A percentile compares a stretch with the other conserved stretches of the same genome.
These are phyloP conservation scores for Rhagonycha fulva DNA, from an alignment of 2,888 invertebrate genomes.

Conservation along the genomic window DNA sequence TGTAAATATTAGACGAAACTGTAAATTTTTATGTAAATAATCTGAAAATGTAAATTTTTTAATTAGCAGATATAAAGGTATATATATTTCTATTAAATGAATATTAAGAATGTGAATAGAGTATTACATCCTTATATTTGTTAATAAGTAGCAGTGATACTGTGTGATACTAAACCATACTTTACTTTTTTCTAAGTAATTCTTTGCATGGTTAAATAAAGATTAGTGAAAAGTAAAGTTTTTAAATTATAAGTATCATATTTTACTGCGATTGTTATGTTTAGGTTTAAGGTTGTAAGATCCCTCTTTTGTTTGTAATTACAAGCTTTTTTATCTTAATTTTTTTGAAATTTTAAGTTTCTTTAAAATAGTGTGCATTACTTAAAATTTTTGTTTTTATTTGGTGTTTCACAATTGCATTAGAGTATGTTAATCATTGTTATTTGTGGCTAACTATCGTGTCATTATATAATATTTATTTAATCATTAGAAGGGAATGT, in stretches of 20 bases:
- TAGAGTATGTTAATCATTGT: background rate
- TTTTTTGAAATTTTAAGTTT: background rate
- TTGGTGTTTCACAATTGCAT: background rate
- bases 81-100: conserved; percentile 27
- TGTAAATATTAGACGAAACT: conserved; percentile 34
- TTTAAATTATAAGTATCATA: conserved; percentile 9
- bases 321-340: background rate
- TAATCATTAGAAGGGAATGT: background rate
- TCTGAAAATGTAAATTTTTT: conserved; percentile 40
- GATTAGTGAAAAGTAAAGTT: conserved; percentile 24
- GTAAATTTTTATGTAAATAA: conserved; percentile 45
- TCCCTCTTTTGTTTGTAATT: background rate
- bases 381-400: conserved; percentile 3
- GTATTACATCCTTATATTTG: conserved; percentile 37
- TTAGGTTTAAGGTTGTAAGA: background rate
- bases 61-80: conserved; percentile 37
- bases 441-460: background rate
- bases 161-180: conserved; percentile 39
- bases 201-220: background rate
- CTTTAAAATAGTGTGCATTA: conserved; percentile 10
- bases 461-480: background rate
- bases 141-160: conserved; percentile 44
- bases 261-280: conserved; percentile 9
- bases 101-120: conserved; percentile 21
- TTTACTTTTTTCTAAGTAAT: conserved; percentile 25